Evolutionary conservation across 2,888 invertebrate genomes (phyloP).

Genomic region (Eilema sororculum): DNA sequence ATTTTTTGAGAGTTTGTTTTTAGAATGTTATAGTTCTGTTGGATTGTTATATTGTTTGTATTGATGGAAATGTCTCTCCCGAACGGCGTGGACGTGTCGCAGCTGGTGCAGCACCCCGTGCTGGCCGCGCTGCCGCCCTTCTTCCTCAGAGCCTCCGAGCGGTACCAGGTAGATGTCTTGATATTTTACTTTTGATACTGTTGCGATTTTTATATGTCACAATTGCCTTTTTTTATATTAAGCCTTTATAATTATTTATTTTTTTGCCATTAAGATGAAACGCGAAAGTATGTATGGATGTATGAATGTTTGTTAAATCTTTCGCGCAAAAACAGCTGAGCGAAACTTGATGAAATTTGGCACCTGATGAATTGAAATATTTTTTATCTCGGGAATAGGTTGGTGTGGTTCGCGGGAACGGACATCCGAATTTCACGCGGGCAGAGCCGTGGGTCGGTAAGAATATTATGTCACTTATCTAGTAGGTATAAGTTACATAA

Average conservation of each 20-base stretch:
- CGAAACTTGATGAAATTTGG: no score
- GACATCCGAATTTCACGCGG: no score
- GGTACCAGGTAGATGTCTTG: conserved; percentile 90
- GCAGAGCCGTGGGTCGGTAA: no score
- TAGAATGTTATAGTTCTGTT: conserved; percentile 37
- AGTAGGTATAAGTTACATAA: no score
- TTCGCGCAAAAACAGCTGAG: no score
- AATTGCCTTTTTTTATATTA: not conserved
- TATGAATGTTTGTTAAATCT: no score
- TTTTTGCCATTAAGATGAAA: no score
- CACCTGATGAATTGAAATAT: not conserved
- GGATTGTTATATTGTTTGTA: conserved; percentile 39
- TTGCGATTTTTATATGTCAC: not conserved
- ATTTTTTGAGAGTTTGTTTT: conserved; percentile 41
- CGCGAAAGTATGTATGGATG: no score
- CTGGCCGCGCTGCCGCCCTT: conserved; percentile 95
- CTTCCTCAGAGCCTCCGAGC: conserved; percentile 94
- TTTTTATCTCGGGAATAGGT: not conserved
- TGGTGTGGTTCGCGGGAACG: no score
- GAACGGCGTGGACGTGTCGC: conserved; percentile 94
- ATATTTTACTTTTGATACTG: conserved; percentile 14
- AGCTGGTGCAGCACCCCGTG: conserved; percentile 95
- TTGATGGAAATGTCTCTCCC: conserved; percentile 92
- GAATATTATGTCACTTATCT: no score
- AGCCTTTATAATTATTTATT: not conserved